Percentiles rank a stretch among this genome's conserved stretches.
Evolutionary conservation across 2,888 invertebrate genomes (phyloP).

Genomic region (Eupithecia subfuscata): DNA sequence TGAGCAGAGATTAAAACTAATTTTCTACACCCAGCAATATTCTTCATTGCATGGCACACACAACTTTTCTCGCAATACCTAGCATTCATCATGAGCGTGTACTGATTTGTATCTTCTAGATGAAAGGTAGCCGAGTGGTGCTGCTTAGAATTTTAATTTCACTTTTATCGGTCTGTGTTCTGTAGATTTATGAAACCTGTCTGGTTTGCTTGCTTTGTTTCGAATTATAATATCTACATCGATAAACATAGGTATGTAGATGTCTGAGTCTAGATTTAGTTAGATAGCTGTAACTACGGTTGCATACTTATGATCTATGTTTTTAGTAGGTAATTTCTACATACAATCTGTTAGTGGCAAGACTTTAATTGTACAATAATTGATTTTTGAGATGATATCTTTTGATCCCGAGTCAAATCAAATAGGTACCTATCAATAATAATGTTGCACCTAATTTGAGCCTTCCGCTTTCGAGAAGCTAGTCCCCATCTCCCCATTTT

Average conservation of each 20-base stretch:
- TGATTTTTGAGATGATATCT: too few relatives aligned
- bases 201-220: not conserved
- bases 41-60: not conserved
- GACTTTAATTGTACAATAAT: too few relatives aligned
- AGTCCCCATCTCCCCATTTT: too few relatives aligned
- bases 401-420: too few relatives aligned
- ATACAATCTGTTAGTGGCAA: too few relatives aligned
- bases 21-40: too few relatives aligned
- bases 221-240: constrained; percentile 10
- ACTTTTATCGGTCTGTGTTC: constrained; percentile 23
- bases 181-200: not conserved
- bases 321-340: too few relatives aligned
- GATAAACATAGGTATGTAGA: not conserved
- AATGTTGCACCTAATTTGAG: too few relatives aligned
- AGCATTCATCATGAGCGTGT: constrained; percentile 34
- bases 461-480: too few relatives aligned
- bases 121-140: constrained; percentile 42
- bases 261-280: not conserved
- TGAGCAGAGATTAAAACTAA: too few relatives aligned
- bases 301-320: too few relatives aligned
- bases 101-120: constrained; percentile 41
- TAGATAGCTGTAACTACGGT: not conserved
- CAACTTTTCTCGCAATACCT: constrained; percentile 29
- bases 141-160: constrained; percentile 39
- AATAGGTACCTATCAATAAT: too few relatives aligned